Evolutionary conservation across 2,888 invertebrate species (phyloP).

Genomic region (Polymixis flavicincta): DNA sequence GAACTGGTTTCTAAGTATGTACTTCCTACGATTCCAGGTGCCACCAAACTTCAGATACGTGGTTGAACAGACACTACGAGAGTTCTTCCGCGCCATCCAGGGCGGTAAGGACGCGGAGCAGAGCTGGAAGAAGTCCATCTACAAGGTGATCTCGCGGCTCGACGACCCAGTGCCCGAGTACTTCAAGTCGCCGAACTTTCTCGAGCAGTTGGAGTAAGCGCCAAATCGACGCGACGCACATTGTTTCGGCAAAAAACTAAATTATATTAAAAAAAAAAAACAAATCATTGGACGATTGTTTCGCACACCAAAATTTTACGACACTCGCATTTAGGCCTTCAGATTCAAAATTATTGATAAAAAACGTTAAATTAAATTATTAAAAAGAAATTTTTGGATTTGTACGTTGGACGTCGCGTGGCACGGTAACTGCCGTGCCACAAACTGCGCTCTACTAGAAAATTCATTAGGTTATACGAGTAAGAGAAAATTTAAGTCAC

Average conservation of each 20-base stretch:
- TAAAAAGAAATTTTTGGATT: conserved; percentile 82
- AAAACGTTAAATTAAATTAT: conserved; percentile 87
- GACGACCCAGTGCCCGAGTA: conserved; percentile 99
- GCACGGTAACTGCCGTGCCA: conserved; percentile 71
- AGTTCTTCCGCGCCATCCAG: conserved; percentile 99
- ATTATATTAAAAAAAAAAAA: conserved; percentile 70
- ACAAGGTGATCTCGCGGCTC: conserved; percentile 99
- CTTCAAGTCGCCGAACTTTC: conserved; percentile 99
- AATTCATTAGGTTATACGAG: conserved; percentile 90
- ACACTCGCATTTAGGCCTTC: conserved; percentile 93
- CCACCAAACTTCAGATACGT: conserved; percentile 99
- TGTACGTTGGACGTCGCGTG: conserved; percentile 87
- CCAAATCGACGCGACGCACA: conserved; percentile 79
- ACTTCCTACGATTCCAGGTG: conserved; percentile 92
- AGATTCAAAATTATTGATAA: conserved; percentile 92
- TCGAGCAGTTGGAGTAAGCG: conserved; percentile 98
- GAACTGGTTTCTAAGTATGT: conserved; percentile 38
- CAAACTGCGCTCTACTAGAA: conserved; percentile 86
- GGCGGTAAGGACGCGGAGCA: conserved; percentile 99
- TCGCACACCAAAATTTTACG: conserved; percentile 92
- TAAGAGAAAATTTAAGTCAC: conserved; percentile 91
- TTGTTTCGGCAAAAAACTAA: conserved; percentile 83
- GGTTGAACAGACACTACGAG: conserved; percentile 98
- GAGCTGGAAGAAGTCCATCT: conserved; percentile 99
- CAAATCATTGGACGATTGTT: conserved; percentile 85